Conservation (phyloP, 2,113 vertebrate species). For the Thymallus thymallus region DNA sequence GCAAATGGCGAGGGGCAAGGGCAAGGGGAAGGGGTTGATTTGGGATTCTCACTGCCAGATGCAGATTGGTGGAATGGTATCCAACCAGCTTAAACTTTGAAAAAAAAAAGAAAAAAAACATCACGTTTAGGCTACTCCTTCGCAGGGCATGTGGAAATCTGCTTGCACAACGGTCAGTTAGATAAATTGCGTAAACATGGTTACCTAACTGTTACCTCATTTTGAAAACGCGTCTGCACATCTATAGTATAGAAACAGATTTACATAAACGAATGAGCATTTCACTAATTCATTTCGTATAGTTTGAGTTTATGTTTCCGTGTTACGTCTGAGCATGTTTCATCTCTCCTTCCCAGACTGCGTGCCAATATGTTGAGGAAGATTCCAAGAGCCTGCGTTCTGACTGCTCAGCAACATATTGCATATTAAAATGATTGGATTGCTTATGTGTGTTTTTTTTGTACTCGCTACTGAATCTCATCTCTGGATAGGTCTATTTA, state of each 20-base stretch:
- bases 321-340: neutral
- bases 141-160: slow-evolving; percentile 2
- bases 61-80: slow-evolving; percentile 12
- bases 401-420: too few species aligned
- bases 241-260: neutral
- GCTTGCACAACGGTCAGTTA: slow-evolving; percentile 32
- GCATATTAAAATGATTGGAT: neutral
- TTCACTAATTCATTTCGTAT: slow-evolving; percentile 49
- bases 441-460: neutral
- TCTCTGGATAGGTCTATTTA: too few species aligned
- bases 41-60: neutral
- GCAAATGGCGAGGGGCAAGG: too few species aligned
- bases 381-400: neutral
- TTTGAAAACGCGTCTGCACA: too few species aligned
- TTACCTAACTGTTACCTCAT: neutral
- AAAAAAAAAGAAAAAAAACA: neutral
- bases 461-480: too few species aligned
- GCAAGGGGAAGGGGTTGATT: too few species aligned
- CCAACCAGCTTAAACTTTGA: neutral
- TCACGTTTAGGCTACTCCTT: slow-evolving; percentile 17
- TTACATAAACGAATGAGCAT: slow-evolving; percentile 3
- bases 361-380: slow-evolving; percentile 52
- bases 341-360: slow-evolving; percentile 56
- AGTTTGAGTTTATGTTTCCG: neutral
- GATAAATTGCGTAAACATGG: slow-evolving; percentile 21